Base-by-base conservation (phyloP, 2,797 vertebrate genomes). In the Muscicapa striata region DNA sequence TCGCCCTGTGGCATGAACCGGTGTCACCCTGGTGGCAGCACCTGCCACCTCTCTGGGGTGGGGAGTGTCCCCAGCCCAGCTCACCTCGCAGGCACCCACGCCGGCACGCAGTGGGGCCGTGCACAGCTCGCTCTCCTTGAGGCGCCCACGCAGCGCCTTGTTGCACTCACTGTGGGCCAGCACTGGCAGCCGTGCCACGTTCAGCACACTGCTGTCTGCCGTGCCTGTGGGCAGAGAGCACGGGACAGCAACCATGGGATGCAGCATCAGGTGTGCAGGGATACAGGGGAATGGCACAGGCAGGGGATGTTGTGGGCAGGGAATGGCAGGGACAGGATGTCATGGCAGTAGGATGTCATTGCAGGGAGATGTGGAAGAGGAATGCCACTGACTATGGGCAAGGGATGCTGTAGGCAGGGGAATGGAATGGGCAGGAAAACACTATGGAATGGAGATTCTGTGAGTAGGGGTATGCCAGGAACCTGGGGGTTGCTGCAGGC, bases 21-120 rank as follows among this genome's bases (percentile, higher is more conserved):
- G 29, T 0, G 8, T 83, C 55, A 90, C 10, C 13, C 15, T 4
- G 0, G 38, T 8, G 27, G 51, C 6, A 5, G 48, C 10, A 4
- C 36, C 32, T 12, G 1, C 3, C 1, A 3, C 51, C 29, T 40
- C 48, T 26, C 67, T 1, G 1, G 14, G 43, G 6, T 3, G 9
- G 24, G 45, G 45, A 46, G 5, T 5, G 15, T 24, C 46, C 73
- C n/a, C 17, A 3, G 18, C 38, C n/a, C 8, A 1, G 32, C 97
- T 89, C 96, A 99, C 99, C 98, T 99, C 99, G 10, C 99, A 99
- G 68, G 99, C 99, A 2, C 99, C 99, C 6, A 98, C 98, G 0
- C 98, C 98, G 0, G 96, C 98, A 5, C 95, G 93, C 93, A 99
- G 97, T 0, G 98, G 97, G 46, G 87, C 95, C 0, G 99, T 99